Base-by-base conservation (phyloP, 2,113 vertebrate species). In the Mesocricetus auratus region DNA sequence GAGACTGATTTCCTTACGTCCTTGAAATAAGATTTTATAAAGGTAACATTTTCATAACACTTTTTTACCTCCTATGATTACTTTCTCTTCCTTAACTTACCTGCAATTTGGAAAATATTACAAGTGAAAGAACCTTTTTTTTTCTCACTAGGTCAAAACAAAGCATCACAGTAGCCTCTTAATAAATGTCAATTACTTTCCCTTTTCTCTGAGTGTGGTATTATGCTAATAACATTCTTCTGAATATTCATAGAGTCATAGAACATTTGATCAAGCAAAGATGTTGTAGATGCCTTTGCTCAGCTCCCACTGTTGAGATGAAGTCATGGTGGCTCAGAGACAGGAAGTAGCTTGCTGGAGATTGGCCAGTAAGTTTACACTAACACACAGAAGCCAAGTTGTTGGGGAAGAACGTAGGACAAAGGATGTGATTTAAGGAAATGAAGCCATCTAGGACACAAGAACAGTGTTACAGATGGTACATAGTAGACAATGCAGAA, bases 161-260 rank as follows among this genome's bases (percentile, higher is more conserved):
- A 90, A 94, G 56, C 26, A 50, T 94, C 91, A 62, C 17, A 91
- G 42, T 96, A 82, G 82, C 94, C 87, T 95, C 93, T 90, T 97
- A 91, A 91, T 91, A 96, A 98, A 97, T 93, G 83, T 96, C 94
- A 97, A 93, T 96, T 97, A 79, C 73, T 4, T 89, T 94, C 50
- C 42, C 74, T 94, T 97, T 97, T 95, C 66, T n/a, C 66, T 87
- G 93, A 98, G 56, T 73, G 87, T 91, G 56, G 78, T 96, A 97
- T 97, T 94, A 97, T 62, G 83, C 79, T 97, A 96, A 97, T 95
- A 66, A 69, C 2, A 53, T 50, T 89, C 77, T 96, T 22, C 11
- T 94, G 92, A 94, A 95, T 96, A 97, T 96, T 96, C 90, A 96
- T 95, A 94, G 60, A 58, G 60, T 90, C 12, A 50, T 47, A 68